Base-by-base conservation (phyloP, 2,113 vertebrate species). In the Ageneiosus marmoratus region DNA sequence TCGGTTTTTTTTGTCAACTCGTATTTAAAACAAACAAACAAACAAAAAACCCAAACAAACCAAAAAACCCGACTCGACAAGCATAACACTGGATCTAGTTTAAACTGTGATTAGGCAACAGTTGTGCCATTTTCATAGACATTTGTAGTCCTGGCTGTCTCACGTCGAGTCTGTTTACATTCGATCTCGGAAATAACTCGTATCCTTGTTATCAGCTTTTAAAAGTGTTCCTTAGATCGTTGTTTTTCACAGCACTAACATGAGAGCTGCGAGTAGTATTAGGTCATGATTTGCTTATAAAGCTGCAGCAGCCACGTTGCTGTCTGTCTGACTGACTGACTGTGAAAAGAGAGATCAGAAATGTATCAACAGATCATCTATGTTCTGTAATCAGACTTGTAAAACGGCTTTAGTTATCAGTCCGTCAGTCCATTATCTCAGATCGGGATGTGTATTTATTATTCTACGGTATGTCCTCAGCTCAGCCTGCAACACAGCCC, bases 301-400 rank as follows among this genome's bases (percentile, higher is more conserved):
- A 9, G 15, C 48, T 82, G 65, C 56, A 51, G 56, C 81, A 82
- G 81, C 70, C 81, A 75, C 81, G 70, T 82, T 63, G 55, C 80
- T 74, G 41, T 65, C 16, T 37, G 62, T 65, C 62, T 32, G 13
- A 16, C 7, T 34, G 44, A 62, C 13, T 63, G 3, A 5, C n/a
- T 50, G 12, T 10, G n/a, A 3, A 34, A 34, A 29, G 0, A 29
- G 7, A 2, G 9, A 69, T 69, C 65, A 69, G 22, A 72, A n/a
- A 46, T n/a, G 2, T 11, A 22, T 4, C 18, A 41, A 32, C 29
- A 32, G 6, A 34, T 16, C 77, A 53, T 73, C 24, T 81, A 1
- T 46, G 22, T 56, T 46, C 11, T 58, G 20, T 51, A 29, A 12
- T 4, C n/a, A 56, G 67, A 55, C 27, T 55, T 4, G 15, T 67